Evolutionary conservation across 2,797 vertebrate species (phyloP).

Genomic region (Aphelocoma californica): DNA sequence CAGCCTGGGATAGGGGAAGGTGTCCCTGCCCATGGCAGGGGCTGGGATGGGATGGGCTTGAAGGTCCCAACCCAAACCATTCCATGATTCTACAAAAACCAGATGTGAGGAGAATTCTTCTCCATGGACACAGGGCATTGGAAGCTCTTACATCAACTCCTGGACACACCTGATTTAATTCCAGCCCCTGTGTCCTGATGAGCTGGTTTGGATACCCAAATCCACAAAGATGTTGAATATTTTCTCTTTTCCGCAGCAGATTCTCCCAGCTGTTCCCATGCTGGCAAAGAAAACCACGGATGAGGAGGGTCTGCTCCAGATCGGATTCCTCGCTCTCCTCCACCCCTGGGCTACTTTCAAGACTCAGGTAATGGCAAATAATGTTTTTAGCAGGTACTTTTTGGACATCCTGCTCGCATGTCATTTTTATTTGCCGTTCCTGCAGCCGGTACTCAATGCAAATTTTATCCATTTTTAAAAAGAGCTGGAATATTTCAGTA

Average conservation of each 20-base stretch:
- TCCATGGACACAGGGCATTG: rapidly evolving
- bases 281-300: rapidly evolving
- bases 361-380: not conserved
- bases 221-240: not conserved
- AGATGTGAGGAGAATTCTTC: rapidly evolving
- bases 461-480: not conserved
- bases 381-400: not conserved
- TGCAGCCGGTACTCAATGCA: not conserved
- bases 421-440: not conserved
- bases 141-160: not conserved
- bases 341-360: not conserved
- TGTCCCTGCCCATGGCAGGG: no score
- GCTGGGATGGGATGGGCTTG: no score
- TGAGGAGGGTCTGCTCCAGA: not conserved
- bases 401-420: not conserved
- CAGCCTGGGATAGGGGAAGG: rapidly evolving
- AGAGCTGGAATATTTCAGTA: not conserved
- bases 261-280: not conserved
- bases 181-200: rapidly evolving
- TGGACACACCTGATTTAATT: no score
- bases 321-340: not conserved
- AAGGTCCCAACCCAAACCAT: not conserved
- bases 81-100: rapidly evolving
- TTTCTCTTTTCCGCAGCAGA: not conserved
- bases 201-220: not conserved